Evolutionary conservation across 2,888 invertebrate species (phyloP), one percentile per base, ranked within the genome.

Genomic region (Odontocerum albicorne): DNA sequence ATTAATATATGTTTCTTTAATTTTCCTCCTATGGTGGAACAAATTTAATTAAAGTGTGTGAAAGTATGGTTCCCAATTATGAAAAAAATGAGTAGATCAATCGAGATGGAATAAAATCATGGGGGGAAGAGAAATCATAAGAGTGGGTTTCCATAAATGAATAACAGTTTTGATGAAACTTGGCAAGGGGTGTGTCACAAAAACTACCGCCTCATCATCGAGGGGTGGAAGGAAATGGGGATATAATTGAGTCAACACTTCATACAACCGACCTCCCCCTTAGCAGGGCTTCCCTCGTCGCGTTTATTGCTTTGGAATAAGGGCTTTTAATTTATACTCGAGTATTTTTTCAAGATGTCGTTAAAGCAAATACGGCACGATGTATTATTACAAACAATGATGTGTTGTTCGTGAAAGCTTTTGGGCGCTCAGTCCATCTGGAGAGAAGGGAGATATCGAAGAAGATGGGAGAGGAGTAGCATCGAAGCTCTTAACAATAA

Each of bases 181-280:
- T 44, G 39, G 31, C 6, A 36, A 39, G 35, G 45, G 55, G 49
- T 21, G 55, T 31, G 55, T 33, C 55, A 36, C 39, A 35, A 50
- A 42, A 32, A 40, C 17, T 35, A 31, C 40, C 38, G 44, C 47
- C 43, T 49, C 47, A 31, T 42, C 45, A 32, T 17, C 33, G 27
- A 19, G 42, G 49, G 57, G 22, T 27, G 22, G 42, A 59, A 45
- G 56, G 50, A 57, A 60, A 60, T 60, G 60, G 60, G 57, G 54
- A 60, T 54, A 57, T 60, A 60, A 60, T 60, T 60, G 51, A 60
- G 60, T 60, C 60, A 60, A 60, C 60, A 60, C 60, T 60, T 60
- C 54, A 60, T 50, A 49, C 51, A 43, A 49, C 54, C 51, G 13
- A 32, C 58, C 42, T 47, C 42, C 33, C 27, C 31, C 13, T 42